Base-by-base conservation (phyloP, 2,888 invertebrate genomes). In the Noctua janthina region DNA sequence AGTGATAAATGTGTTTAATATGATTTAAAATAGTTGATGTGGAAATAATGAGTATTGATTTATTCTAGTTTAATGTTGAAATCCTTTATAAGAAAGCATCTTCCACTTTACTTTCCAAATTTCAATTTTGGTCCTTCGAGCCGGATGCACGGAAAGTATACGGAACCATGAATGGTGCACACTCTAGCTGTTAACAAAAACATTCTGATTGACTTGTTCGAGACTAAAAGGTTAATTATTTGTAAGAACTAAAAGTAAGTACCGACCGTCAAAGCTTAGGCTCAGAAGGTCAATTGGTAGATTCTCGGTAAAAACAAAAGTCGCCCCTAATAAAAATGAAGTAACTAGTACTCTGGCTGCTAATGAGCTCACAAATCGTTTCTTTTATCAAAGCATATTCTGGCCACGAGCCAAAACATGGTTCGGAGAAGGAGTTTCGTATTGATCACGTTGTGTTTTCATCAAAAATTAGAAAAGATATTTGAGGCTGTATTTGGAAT, bases 371-470 rank as follows among this genome's bases (percentile, higher is more conserved):
- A 67, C 66, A 84, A 84, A 87, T 79, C 72, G 54, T 75, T 85
- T 69, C 76, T 87, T 87, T 84, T 84, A 84, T 73, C 72, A 77
- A 79, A 87, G 74, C 51, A 69, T 73, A 77, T 70, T 84, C 72
- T 85, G 85, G 85, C 87, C 39, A 69, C 1, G n/a, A 69, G 79
- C 85, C 87, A 87, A 87, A 82, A 83, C 46, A 77, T 54, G 76
- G 43, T 71, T 84, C 69, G 76, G 64, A 73, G 73, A 78, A 84
- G 59, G 67, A 79, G 70, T 79, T 74, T 74, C 64, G 56, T 87
- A 85, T 84, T 84, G 84, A 85, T 80, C 85, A 59, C 62, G n/a
- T 70, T 20, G 35, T 83, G 72, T 73, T 76, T 79, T 56, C 72
- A 56, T 67, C 64, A 67, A 29, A 76, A 74, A 73, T 62, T n/a